phyloP scores from a whole-genome alignment of 2,888 invertebrate species.

The Lydus trimaculatus region DNA sequence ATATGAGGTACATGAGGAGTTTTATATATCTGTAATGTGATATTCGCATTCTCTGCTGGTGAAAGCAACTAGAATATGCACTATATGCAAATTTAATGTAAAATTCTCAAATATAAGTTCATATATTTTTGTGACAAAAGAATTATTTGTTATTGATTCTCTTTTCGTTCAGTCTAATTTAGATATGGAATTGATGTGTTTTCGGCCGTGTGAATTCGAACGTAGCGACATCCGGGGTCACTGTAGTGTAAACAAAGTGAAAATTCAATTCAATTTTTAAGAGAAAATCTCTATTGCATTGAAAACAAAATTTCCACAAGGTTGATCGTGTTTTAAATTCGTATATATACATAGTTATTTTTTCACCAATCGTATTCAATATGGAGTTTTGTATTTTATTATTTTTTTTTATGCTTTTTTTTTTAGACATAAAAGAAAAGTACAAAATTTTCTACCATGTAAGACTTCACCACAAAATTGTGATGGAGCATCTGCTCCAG shows the following conservation, averaged over 20 bases:
- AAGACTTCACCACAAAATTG: conserved; percentile 73
- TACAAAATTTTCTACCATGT: conserved; percentile 83
- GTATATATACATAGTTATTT: background rate
- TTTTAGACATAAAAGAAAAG: conserved; percentile 86
- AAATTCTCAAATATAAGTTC: background rate
- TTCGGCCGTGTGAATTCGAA: conserved; percentile 17
- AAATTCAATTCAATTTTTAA: conserved; percentile 41
- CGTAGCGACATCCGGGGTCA: conserved; percentile 26
- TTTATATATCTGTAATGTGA: background rate
- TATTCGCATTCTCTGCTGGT: background rate
- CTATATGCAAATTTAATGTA: background rate
- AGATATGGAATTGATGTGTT: background rate
- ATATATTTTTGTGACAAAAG: background rate
- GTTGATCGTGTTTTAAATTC: conserved; percentile 33
- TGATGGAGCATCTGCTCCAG: conserved; percentile 64
- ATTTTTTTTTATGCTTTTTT: too few relatives aligned
- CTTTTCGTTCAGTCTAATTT: background rate
- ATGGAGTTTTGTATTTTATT: background rate
- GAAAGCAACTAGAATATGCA: background rate
- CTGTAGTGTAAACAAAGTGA: conserved; percentile 38
- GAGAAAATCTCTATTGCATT: conserved; percentile 39
- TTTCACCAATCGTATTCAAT: background rate
- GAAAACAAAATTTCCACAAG: conserved; percentile 41
- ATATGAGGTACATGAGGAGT: background rate
- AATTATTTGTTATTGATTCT: background rate